These are phyloP conservation scores for Bubalus kerabau DNA, from an alignment of 2,113 vertebrate genomes.

Conservation along the genomic window DNA sequence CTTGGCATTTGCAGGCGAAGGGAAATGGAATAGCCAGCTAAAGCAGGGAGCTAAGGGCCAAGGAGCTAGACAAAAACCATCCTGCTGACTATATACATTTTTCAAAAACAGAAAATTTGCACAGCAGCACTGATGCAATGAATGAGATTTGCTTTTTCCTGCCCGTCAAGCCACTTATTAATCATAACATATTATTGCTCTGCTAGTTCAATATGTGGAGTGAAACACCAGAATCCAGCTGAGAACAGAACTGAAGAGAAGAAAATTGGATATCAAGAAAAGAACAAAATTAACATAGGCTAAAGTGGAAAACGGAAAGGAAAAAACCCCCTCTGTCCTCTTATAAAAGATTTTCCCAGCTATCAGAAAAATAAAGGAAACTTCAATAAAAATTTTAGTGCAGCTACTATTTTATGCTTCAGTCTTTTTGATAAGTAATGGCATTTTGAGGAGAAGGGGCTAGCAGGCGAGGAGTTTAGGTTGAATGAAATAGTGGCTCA, in stretches of 20 bases:
- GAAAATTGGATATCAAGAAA: neutral
- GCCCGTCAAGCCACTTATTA: slow-evolving; percentile 53
- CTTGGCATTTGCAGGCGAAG: neutral
- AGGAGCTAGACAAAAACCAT: neutral
- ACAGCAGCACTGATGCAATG: neutral
- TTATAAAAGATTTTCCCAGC: neutral
- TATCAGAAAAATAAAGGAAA: neutral
- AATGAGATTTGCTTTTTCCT: slow-evolving; percentile 40
- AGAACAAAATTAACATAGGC: slow-evolving; percentile 47
- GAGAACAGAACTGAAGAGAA: slow-evolving; percentile 38
- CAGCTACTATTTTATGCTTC: neutral
- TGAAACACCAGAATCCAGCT: slow-evolving; percentile 45
- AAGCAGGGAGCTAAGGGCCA: neutral
- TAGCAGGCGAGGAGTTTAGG: neutral
- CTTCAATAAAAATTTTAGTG: neutral
- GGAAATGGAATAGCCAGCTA: neutral
- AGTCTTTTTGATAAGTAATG: neutral
- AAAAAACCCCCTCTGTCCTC: neutral
- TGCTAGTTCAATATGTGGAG: neutral
- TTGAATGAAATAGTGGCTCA: fast-evolving
- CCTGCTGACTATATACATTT: slow-evolving; percentile 31
- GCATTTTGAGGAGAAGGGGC: neutral
- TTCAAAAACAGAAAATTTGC: neutral
- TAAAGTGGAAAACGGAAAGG: neutral
- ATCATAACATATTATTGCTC: slow-evolving; percentile 53